Evolutionary conservation across 1,140 invertebrate genomes (phyloP), one percentile per base, ranked within the genome.

Genomic region (Chironomus tepperi): DNA sequence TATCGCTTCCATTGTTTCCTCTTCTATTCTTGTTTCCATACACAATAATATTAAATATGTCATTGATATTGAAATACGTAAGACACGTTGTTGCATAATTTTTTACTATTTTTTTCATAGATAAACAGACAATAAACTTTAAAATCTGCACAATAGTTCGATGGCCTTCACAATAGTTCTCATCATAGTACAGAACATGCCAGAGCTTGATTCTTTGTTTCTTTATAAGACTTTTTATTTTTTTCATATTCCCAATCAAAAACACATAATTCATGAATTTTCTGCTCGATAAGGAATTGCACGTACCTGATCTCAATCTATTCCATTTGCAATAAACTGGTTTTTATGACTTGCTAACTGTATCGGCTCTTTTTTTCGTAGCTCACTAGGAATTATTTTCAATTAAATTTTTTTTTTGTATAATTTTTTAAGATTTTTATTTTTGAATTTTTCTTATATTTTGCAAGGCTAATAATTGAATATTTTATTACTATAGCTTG

Each of bases 1-100:
- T 57, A 57, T 57, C 47, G 47, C 47, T 57, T 57, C 47, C n/a
- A 57, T 57, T 57, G 47, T 57, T 57, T 57, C 47, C 47, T 57
- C 47, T 57, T n/a, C 12, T 12, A 15, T n/a, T 57, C 12, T 57
- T 47, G 43, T 57, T 12, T 57, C 3, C 15, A 34, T 34, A 34
- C 24, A 34, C 24, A 34, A 34, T 57, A 57, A 5, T 5, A 57
- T n/a, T 10, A 57, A 57, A 57, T n/a, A 57, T 57, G 10, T 15
- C 47, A 57, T 57, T 57, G 47, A 57, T 57, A 57, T 57, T 57
- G 47, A 57, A 57, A 57, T 57, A 47, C 15, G 43, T 57, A 57
- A 12, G 12, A n/a, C 43, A 10, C 15, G 15, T 47, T 9, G 15
- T 10, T 47, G 43, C 9, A 47, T 47, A 57, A 57, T 57, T 15